These are phyloP conservation scores for Agrochola lota DNA, from an alignment of 2,888 invertebrate genomes.

Conservation along the genomic window DNA sequence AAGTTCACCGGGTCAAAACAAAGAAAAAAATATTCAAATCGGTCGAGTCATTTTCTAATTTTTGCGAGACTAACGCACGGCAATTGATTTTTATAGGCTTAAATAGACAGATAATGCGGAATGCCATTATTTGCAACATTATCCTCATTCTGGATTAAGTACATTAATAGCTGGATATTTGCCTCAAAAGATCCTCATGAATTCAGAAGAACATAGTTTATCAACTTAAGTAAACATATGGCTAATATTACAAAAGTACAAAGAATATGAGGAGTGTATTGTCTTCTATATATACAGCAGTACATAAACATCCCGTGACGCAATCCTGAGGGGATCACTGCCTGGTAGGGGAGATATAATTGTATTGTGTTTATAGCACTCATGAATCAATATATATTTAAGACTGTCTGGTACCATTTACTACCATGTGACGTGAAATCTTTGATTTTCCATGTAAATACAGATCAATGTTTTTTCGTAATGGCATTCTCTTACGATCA, in stretches of 20 bases:
- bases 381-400: background rate
- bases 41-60: too few species aligned
- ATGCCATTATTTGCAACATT: background rate
- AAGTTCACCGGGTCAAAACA: too few species aligned
- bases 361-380: conserved; percentile 3
- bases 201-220: background rate
- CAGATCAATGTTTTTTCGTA: background rate
- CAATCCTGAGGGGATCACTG: conserved; percentile 32
- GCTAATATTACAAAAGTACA: background rate
- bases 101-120: too few species aligned
- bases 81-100: too few species aligned
- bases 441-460: background rate
- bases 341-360: conserved; percentile 33
- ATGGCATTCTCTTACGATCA: too few species aligned
- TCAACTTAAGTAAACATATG: background rate
- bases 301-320: conserved; percentile 21
- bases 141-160: background rate
- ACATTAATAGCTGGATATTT: background rate
- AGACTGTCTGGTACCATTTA: background rate
- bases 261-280: background rate
- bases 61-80: too few species aligned
- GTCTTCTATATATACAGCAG: background rate
- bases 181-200: background rate
- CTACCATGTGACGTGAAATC: too few species aligned
- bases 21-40: too few species aligned